phyloP scores from a whole-genome alignment of 1,140 invertebrate species.

The Atta texana region DNA sequence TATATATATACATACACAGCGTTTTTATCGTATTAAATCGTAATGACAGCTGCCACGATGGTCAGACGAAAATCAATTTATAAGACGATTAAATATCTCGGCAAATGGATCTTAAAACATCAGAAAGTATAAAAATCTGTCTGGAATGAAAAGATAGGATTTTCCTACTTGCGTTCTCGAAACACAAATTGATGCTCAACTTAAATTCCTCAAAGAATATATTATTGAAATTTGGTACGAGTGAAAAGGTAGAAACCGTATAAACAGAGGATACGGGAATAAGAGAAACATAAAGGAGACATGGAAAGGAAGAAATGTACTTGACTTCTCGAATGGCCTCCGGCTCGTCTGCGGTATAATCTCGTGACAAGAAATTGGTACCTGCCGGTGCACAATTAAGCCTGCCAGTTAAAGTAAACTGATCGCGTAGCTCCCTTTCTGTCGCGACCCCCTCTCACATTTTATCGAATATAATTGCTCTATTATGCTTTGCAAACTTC shows the following conservation, averaged over 20 bases:
- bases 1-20: not conserved
- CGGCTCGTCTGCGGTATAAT: conserved; percentile 46
- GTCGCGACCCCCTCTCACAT: conserved; percentile 42
- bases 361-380: conserved; percentile 63
- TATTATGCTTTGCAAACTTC: conserved; percentile 66
- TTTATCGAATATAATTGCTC: conserved; percentile 71
- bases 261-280: conserved; percentile 9
- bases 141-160: not conserved
- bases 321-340: not conserved
- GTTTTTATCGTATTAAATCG: conserved; percentile 17
- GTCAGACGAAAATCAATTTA: conserved; percentile 4
- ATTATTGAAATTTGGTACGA: conserved; percentile 5
- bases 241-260: not conserved
- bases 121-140: not conserved
- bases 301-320: conserved; percentile 12
- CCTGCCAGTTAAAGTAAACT: conserved; percentile 61
- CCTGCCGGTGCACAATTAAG: conserved; percentile 60
- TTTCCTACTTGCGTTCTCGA: not conserved
- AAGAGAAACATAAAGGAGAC: conserved; percentile 15
- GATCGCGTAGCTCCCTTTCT: conserved; percentile 19
- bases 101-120: conserved; percentile 31
- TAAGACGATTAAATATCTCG: conserved; percentile 5
- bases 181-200: not conserved
- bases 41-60: conserved; percentile 4
- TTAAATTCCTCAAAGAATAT: not conserved